A percentile compares a stretch with the other conserved stretches of the same genome.
Evolutionary conservation across 2,888 invertebrate genomes (phyloP).

Genomic region (Drosophila demipolita): DNA sequence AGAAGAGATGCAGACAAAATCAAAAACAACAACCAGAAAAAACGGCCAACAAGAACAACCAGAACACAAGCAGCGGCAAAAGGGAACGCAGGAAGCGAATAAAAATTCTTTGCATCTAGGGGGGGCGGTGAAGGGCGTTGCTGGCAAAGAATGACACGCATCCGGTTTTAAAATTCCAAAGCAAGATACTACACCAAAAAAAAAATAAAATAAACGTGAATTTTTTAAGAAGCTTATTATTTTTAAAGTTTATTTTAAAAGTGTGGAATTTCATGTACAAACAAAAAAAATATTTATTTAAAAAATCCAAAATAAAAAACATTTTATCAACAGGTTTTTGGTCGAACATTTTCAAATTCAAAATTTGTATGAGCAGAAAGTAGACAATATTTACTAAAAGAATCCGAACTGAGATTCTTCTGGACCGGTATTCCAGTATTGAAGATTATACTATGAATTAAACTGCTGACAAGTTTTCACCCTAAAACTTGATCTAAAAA

Average conservation of each 20-base stretch:
- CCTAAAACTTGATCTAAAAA: too few species aligned
- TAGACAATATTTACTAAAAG: background rate
- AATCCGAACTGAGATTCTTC: background rate
- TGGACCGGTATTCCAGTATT: too few species aligned
- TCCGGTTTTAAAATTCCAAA: constrained; percentile 79
- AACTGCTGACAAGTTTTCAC: too few species aligned
- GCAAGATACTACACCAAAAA: background rate
- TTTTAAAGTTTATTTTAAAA: background rate
- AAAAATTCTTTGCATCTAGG: constrained; percentile 13
- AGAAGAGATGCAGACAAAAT: constrained; percentile 45
- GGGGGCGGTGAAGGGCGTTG: constrained; percentile 7
- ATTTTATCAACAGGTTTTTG: background rate
- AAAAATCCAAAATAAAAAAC: background rate
- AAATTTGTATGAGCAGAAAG: background rate
- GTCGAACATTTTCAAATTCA: background rate
- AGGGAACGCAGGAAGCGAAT: constrained; percentile 29
- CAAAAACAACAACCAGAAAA: constrained; percentile 5
- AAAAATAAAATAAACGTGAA: rapidly evolving
- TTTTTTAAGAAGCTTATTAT: background rate
- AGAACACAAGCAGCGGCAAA: constrained; percentile 16
- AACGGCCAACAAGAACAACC: constrained; percentile 10
- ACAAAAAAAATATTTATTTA: background rate
- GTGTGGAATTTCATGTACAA: background rate
- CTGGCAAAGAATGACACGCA: constrained; percentile 61
- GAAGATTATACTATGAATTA: too few species aligned